A percentile compares a stretch with the other conserved stretches of the same genome.
phyloP scores from a whole-genome alignment of 2,888 invertebrate species.

The Chrysomela aeneicollis region DNA sequence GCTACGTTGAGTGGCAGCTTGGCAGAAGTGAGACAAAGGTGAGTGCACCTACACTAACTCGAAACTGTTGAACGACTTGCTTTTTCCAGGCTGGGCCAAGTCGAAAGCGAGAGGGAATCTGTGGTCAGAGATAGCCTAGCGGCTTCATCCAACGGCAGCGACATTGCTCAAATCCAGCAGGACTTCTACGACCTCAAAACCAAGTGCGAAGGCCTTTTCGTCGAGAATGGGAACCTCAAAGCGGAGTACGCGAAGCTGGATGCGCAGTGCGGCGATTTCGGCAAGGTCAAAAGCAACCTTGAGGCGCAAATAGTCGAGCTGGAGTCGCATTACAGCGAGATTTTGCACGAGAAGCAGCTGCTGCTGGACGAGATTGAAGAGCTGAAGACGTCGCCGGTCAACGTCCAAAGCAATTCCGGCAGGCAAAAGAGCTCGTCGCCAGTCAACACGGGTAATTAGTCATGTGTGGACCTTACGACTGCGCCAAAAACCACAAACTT shows the following conservation, averaged over 20 bases:
- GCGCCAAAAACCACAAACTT: background rate
- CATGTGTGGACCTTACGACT: too few species aligned
- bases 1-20: conserved; percentile 21
- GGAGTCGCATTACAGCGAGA: conserved; percentile 54
- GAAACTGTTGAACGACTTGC: conserved; percentile 7
- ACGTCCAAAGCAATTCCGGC: conserved; percentile 28
- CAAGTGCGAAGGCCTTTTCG: conserved; percentile 46
- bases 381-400: conserved; percentile 56
- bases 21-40: conserved; percentile 26
- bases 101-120: conserved; percentile 13
- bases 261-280: conserved; percentile 45
- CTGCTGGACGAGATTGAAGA: conserved; percentile 58
- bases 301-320: conserved; percentile 52
- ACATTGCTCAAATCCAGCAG: conserved; percentile 42
- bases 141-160: conserved; percentile 28
- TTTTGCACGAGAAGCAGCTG: conserved; percentile 56
- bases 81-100: conserved; percentile 1
- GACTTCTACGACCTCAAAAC: conserved; percentile 48
- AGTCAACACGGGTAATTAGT: conserved; percentile 20
- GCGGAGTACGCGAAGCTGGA: conserved; percentile 45
- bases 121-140: conserved; percentile 16
- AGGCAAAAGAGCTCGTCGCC: conserved; percentile 31
- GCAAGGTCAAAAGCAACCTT: conserved; percentile 47
- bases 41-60: too few species aligned
- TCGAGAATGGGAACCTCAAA: conserved; percentile 49